Base-by-base conservation (phyloP, 2,888 invertebrate species). In the Chouioia cunea region DNA sequence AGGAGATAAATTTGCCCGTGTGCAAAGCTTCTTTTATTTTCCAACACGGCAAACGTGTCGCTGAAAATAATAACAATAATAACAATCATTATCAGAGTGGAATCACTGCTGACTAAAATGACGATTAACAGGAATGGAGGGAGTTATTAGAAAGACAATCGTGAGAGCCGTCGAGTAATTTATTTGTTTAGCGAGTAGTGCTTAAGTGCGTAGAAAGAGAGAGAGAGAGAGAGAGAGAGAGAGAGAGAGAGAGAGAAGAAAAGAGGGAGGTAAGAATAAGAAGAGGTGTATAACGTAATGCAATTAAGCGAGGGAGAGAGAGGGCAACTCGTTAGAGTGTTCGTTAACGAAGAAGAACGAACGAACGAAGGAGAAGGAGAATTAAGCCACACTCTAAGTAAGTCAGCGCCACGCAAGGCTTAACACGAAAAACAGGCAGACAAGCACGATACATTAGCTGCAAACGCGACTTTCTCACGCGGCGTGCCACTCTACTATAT, bases 301-400 rank as follows among this genome's bases (percentile, higher is more conserved):
- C 53, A 70, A 70, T 70, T 69, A 69, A 69, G 44, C 63, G 62
- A 48, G 48, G 6, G 36, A 12, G 36, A 10, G 36, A 12, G 36
- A 36, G 10, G 36, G 36, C 36, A 36, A 6, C 36, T 69, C 69
- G 57, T 69, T 64, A 70, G 64, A 53, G 59, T 46, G 47, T 70
- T 70, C 58, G 69, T 70, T 70, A 70, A 70, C 58, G 69, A 70
- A 70, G 69, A 64, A 64, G 63, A 52, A 46, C 57, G 36, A 52
- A 46, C 57, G 36, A 47, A 56, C 47, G 27, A 18, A 16, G 46
- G 23, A 15, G n/a, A n/a, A n/a, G n/a, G n/a, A n/a, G n/a, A n/a
- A n/a, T n/a, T n/a, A n/a, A n/a, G n/a, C 16, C 18, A 15, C 43
- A 14, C 47, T 46, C 53, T 23, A 22, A 15, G 22, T 22, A 14